These are phyloP conservation scores for Mythimna albipuncta DNA, from an alignment of 2,888 invertebrate species.

Conservation along the genomic window DNA sequence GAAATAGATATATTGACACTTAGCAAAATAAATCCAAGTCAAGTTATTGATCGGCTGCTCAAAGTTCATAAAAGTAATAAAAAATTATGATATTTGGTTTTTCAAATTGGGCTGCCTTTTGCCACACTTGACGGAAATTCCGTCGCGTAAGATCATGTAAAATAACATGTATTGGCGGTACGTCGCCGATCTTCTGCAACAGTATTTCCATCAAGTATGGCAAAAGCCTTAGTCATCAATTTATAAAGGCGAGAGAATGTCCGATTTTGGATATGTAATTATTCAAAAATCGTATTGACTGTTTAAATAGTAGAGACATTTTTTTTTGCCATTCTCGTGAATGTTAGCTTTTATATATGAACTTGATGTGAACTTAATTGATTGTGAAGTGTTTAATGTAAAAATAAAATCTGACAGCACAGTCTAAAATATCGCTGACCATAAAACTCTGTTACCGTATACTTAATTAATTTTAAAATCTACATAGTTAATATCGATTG, in stretches of 20 bases:
- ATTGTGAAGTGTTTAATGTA: too few relatives aligned
- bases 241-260: not conserved
- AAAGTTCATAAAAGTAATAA: not conserved
- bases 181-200: too few relatives aligned
- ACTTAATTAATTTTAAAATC: not conserved
- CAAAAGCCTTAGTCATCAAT: not conserved
- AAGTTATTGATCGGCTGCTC: not conserved
- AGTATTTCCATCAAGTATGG: too few relatives aligned
- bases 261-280: not conserved
- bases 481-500: too few relatives aligned
- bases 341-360: not conserved
- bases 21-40: not conserved
- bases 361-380: too few relatives aligned
- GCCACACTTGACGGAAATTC: too few relatives aligned
- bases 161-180: too few relatives aligned
- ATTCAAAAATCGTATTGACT: not conserved
- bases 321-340: not conserved
- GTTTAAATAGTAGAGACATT: not conserved
- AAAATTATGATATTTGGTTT: not conserved
- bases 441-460: not conserved
- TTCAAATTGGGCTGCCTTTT: not conserved
- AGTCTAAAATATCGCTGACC: not conserved
- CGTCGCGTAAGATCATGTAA: too few relatives aligned
- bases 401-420: not conserved
- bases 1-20: not conserved